Evolutionary conservation across 35 echinoderm and acorn worm species (phyloP).

Genomic region (Eucidaris tribuloides): DNA sequence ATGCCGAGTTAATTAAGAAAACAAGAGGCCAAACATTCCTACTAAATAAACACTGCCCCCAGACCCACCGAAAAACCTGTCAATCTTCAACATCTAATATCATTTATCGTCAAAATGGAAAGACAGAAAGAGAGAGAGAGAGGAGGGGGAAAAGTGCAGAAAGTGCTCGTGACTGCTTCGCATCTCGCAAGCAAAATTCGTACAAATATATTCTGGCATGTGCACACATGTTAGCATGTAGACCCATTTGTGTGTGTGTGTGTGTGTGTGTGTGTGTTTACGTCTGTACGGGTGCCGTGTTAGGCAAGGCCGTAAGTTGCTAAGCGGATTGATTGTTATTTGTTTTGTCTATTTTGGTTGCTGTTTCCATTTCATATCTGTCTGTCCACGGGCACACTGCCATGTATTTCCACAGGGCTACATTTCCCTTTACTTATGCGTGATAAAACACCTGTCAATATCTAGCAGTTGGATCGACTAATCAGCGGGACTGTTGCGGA

Average conservation of each 20-base stretch:
- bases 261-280: no score
- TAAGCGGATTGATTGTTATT: constrained; percentile 30
- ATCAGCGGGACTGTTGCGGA: no score
- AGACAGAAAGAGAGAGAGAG: background rate
- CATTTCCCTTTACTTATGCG: background rate
- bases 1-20: constrained; percentile 19
- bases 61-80: background rate
- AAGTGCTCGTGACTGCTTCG: constrained; percentile 24
- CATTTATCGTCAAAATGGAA: background rate
- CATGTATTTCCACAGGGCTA: background rate
- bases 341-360: constrained; percentile 41
- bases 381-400: constrained; percentile 11
- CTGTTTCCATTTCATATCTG: constrained; percentile 40
- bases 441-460: constrained; percentile 26
- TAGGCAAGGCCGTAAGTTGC: no score
- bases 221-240: no score
- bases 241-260: no score
- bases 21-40: constrained; percentile 9
- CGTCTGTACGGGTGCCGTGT: no score
- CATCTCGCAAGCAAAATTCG: constrained; percentile 12
- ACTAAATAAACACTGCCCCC: constrained; percentile 13
- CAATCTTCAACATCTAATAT: constrained; percentile 35
- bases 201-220: constrained; percentile 35
- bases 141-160: constrained; percentile 11
- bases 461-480: constrained; percentile 9